These are phyloP conservation scores for Drosophila sulfurigaster DNA, from an alignment of 1,140 invertebrate genomes.

Conservation along the genomic window DNA sequence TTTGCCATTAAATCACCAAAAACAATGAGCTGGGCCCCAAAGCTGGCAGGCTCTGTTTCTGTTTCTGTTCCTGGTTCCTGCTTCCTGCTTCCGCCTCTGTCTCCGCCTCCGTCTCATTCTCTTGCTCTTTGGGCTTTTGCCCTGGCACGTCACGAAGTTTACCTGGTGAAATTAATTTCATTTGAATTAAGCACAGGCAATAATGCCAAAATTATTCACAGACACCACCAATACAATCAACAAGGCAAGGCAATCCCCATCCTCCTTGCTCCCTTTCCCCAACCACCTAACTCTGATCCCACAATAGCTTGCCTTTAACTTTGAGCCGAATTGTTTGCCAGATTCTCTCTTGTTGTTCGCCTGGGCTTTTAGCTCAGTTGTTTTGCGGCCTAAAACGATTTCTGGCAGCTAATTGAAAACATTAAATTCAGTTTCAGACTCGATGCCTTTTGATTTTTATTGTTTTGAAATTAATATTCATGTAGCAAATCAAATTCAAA, in stretches of 20 bases:
- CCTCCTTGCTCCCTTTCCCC: not conserved
- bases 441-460: not conserved
- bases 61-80: constrained; percentile 7
- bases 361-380: constrained; percentile 6
- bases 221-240: constrained; percentile 76
- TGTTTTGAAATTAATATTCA: constrained; percentile 42
- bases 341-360: constrained; percentile 21
- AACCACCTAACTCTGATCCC: not conserved
- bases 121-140: constrained; percentile 12
- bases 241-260: constrained; percentile 35
- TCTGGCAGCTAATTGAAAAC: constrained; percentile 80
- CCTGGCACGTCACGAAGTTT: constrained; percentile 64
- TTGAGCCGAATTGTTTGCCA: constrained; percentile 37
- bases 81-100: constrained; percentile 32
- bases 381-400: constrained; percentile 34
- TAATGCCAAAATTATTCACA: constrained; percentile 82
- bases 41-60: constrained; percentile 3
- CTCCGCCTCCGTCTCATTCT: not conserved
- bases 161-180: constrained; percentile 81
- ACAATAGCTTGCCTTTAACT: not conserved
- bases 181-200: constrained; percentile 82
- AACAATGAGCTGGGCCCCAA: constrained; percentile 67
- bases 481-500: constrained; percentile 31
- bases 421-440: constrained; percentile 67
- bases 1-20: constrained; percentile 77